phyloP scores from a whole-genome alignment of 1,140 invertebrate species.

The Sipha flava region DNA sequence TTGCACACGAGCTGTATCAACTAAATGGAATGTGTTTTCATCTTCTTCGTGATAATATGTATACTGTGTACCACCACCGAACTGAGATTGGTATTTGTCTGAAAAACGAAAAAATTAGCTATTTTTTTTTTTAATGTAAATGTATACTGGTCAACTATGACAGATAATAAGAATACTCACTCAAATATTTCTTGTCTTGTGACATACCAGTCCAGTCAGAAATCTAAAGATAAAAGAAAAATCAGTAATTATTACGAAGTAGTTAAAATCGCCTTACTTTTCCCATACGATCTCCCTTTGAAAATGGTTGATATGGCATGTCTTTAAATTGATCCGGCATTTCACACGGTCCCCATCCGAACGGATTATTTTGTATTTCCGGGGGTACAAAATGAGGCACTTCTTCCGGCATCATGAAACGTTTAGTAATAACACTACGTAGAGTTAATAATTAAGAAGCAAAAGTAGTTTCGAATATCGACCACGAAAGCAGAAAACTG shows the following conservation, averaged over 20 bases:
- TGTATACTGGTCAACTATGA: too few relatives aligned
- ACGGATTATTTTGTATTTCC: slow-evolving; percentile 76
- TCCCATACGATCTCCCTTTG: slow-evolving; percentile 90
- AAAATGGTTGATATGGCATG: slow-evolving; percentile 97
- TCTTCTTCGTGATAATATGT: slow-evolving; percentile 97
- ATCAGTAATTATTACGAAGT: not conserved
- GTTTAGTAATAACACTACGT: not conserved
- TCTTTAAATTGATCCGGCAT: slow-evolving; percentile 92
- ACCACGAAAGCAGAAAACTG: slow-evolving; percentile 21
- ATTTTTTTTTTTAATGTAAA: too few relatives aligned
- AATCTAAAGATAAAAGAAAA: slow-evolving; percentile 52
- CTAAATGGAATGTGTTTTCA: slow-evolving; percentile 95
- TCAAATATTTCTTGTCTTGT: slow-evolving; percentile 90
- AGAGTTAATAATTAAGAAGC: not conserved
- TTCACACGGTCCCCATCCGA: slow-evolving; percentile 92
- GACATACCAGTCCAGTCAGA: slow-evolving; percentile 95
- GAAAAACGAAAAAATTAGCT: slow-evolving; percentile 40
- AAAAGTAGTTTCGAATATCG: not conserved
- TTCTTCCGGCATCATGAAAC: slow-evolving; percentile 5
- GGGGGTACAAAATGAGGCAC: slow-evolving; percentile 54
- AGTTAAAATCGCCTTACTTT: slow-evolving; percentile 53
- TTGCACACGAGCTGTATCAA: slow-evolving; percentile 85
- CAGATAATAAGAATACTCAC: slow-evolving; percentile 51
- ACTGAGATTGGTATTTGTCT: slow-evolving; percentile 94
- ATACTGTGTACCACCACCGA: slow-evolving; percentile 89